These are phyloP conservation scores for Falco peregrinus DNA, from an alignment of 2,797 vertebrate species.

Conservation along the genomic window DNA sequence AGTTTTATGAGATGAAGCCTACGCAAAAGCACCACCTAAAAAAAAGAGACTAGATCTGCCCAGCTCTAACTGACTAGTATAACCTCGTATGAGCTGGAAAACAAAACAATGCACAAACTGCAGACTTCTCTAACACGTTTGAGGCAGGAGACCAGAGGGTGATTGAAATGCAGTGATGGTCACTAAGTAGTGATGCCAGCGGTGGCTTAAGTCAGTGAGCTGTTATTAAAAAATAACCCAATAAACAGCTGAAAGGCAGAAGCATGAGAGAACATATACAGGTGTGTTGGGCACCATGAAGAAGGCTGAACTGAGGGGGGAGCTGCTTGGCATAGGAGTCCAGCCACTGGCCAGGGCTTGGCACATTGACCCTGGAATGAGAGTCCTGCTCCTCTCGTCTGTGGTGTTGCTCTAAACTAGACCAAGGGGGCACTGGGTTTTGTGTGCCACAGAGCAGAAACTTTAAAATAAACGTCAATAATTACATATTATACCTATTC, in stretches of 20 bases:
- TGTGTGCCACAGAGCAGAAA: neutral
- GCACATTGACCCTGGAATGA: rapidly evolving
- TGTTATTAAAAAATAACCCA: neutral
- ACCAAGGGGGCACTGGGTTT: neutral
- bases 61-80: neutral
- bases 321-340: neutral
- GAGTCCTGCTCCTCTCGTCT: neutral
- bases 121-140: neutral
- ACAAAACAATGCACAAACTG: neutral
- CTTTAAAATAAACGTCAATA: neutral
- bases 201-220: neutral
- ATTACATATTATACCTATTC: neutral
- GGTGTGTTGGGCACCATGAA: rapidly evolving
- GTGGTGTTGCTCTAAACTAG: neutral
- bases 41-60: neutral
- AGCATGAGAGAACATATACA: neutral
- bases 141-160: neutral
- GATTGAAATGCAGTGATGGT: neutral
- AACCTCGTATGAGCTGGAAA: neutral
- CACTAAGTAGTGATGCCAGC: neutral
- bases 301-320: neutral
- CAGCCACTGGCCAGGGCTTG: neutral
- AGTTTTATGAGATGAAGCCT: neutral
- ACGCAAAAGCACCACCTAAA: neutral
- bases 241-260: neutral